phyloP scores from a whole-genome alignment of 2,113 vertebrate genomes.

The Octodon degus region DNA sequence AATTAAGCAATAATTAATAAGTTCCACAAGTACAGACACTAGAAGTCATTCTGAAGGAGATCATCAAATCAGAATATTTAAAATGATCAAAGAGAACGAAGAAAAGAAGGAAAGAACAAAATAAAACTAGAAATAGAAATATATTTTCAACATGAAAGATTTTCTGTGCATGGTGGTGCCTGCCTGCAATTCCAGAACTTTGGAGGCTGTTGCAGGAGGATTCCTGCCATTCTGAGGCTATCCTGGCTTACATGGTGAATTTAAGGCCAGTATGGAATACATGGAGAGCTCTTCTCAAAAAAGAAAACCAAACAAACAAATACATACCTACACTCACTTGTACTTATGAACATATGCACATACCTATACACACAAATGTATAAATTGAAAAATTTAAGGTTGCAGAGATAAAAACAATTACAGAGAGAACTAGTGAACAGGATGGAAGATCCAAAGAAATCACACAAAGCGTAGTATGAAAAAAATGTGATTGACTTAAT shows the following conservation, averaged over 20 bases:
- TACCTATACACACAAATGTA: not conserved
- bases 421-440: constrained; percentile 39
- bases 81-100: not conserved
- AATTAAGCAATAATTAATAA: not conserved
- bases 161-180: not conserved
- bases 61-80: not conserved
- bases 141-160: constrained; percentile 13
- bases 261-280: not conserved
- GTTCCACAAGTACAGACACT: not conserved
- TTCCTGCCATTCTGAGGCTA: not conserved
- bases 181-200: not conserved
- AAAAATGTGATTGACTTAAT: not conserved
- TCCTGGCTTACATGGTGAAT: not conserved
- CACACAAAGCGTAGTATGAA: not conserved
- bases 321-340: not conserved
- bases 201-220: not conserved
- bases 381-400: not conserved
- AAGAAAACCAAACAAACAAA: not conserved
- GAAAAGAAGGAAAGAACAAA: not conserved
- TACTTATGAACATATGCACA: not conserved
- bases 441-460: constrained; percentile 9
- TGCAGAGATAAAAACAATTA: constrained; percentile 16
- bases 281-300: not conserved
- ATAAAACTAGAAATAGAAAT: not conserved
- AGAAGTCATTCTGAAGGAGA: not conserved